Evolutionary conservation across 2,888 invertebrate genomes (phyloP).

Genomic region (Epinotia nisella): DNA sequence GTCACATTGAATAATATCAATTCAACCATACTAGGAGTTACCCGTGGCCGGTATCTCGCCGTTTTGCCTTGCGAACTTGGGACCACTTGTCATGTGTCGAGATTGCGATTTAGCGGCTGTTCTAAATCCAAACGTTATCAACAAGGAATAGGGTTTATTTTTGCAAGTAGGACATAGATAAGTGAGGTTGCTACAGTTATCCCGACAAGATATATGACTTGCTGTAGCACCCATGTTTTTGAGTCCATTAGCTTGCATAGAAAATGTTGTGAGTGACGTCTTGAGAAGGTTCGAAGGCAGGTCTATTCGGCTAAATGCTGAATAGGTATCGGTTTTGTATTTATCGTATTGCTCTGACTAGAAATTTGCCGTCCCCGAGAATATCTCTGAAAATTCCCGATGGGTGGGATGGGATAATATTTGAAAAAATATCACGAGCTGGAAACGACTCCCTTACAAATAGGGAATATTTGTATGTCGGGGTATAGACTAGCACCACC

Average conservation of each 20-base stretch:
- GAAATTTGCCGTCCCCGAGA: no score
- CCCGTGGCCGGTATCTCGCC: background rate
- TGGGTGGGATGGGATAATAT: no score
- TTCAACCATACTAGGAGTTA: no score
- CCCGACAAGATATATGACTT: background rate
- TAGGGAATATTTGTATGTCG: no score
- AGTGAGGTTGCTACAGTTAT: background rate
- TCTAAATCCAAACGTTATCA: background rate
- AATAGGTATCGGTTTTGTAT: background rate
- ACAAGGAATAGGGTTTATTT: background rate
- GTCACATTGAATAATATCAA: no score
- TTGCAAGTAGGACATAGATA: background rate
- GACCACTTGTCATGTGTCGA: background rate
- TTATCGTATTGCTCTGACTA: no score
- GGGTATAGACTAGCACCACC: no score
- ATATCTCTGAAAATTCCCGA: no score
- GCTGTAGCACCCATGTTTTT: background rate
- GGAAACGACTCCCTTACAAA: no score
- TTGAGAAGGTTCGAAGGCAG: background rate
- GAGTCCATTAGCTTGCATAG: slow-evolving; percentile 9
- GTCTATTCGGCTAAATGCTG: background rate
- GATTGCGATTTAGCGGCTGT: background rate
- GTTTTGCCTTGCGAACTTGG: background rate
- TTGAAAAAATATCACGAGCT: no score
- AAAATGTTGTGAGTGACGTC: slow-evolving; percentile 4